These are phyloP conservation scores for Pimephales promelas DNA, from an alignment of 2,113 vertebrate species.

Conservation along the genomic window DNA sequence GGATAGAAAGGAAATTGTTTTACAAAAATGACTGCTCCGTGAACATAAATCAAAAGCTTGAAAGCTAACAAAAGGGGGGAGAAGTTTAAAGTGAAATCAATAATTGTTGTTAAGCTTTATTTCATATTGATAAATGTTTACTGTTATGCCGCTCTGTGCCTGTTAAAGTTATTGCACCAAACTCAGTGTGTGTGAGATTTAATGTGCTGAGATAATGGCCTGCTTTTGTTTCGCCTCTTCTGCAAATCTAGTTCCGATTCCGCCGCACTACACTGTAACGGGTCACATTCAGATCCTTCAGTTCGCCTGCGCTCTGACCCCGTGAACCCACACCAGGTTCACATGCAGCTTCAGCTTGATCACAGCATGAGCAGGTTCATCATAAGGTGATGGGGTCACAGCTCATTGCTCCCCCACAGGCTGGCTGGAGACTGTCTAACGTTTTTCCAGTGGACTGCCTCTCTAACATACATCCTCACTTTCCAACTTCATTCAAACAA, in stretches of 20 bases:
- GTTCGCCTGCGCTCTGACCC: not conserved
- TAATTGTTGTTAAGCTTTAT: slow-evolving; percentile 68
- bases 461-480: not conserved
- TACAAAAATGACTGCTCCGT: not conserved
- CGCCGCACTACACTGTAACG: not conserved
- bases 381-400: slow-evolving; percentile 21
- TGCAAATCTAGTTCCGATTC: slow-evolving; percentile 25
- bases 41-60: slow-evolving; percentile 29
- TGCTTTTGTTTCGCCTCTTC: slow-evolving; percentile 16
- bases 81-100: slow-evolving; percentile 61
- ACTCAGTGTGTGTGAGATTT: slow-evolving; percentile 51
- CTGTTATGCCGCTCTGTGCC: slow-evolving; percentile 47
- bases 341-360: not conserved
- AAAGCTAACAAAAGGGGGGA: slow-evolving; percentile 9
- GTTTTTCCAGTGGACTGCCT: not conserved
- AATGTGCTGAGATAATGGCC: slow-evolving; percentile 12
- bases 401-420: slow-evolving; percentile 24
- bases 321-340: not conserved
- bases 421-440: slow-evolving; percentile 60
- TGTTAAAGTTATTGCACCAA: slow-evolving; percentile 22
- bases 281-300: slow-evolving; percentile 32
- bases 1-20: not conserved
- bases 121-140: slow-evolving; percentile 69
- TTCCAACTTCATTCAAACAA: not conserved
- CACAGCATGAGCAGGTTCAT: slow-evolving; percentile 6